Evolutionary conservation across 2,888 invertebrate species (phyloP).

Genomic region (Coleophora flavipennella): DNA sequence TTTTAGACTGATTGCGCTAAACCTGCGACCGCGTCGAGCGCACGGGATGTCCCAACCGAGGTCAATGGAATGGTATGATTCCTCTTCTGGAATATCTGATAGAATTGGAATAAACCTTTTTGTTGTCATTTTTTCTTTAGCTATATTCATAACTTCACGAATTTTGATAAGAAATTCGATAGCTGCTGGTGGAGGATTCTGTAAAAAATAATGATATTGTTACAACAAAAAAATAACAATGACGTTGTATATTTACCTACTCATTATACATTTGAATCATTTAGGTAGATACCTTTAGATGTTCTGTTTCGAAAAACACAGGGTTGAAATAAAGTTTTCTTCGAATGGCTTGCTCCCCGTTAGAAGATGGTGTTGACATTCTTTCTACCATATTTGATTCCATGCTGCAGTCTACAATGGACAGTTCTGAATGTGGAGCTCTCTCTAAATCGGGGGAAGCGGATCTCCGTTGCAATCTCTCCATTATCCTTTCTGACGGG

Average conservation of each 20-base stretch:
- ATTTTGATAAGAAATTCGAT: slow-evolving; percentile 91
- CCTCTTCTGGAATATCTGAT: slow-evolving; percentile 86
- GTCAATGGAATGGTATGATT: slow-evolving; percentile 62
- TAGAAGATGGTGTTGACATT: slow-evolving; percentile 41
- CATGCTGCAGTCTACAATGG: slow-evolving; percentile 55
- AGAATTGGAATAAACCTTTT: slow-evolving; percentile 86
- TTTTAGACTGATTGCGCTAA: slow-evolving; percentile 74
- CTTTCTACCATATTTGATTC: slow-evolving; percentile 33
- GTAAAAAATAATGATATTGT: slow-evolving; percentile 27
- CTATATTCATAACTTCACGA: slow-evolving; percentile 89
- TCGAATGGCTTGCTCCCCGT: slow-evolving; percentile 65
- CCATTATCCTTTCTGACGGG: slow-evolving; percentile 39
- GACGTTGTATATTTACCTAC: neutral
- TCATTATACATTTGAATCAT: no score
- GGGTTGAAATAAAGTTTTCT: slow-evolving; percentile 91
- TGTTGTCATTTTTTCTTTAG: slow-evolving; percentile 88
- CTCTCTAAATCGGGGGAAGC: slow-evolving; percentile 60
- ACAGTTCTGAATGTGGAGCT: slow-evolving; percentile 62
- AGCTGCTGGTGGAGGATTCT: slow-evolving; percentile 93
- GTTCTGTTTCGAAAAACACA: slow-evolving; percentile 90
- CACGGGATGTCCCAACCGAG: slow-evolving; percentile 64
- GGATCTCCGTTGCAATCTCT: slow-evolving; percentile 48
- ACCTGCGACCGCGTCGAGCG: slow-evolving; percentile 63
- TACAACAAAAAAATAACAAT: neutral
- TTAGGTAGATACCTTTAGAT: slow-evolving; percentile 75